Evolutionary conservation across 1,140 invertebrate species (phyloP), one percentile per base, ranked within the genome.

Genomic region (Cheumatopsyche charites): DNA sequence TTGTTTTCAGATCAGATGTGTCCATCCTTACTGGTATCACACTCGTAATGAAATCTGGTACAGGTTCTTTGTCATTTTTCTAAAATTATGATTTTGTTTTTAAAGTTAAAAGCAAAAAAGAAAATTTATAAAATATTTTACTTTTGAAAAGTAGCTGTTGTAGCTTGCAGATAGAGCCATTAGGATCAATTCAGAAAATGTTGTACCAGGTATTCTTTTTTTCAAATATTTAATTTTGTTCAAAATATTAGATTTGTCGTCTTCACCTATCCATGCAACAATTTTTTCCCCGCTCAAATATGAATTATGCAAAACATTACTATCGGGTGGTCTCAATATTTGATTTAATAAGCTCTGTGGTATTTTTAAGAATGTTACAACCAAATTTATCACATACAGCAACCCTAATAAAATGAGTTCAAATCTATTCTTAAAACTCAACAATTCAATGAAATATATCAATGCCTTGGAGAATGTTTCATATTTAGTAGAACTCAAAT

Each of bases 151-250:
- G 78, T 78, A 84, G 63, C 79, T 78, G 52, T 79, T 76, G 21
- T 83, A 78, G 21, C 81, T 81, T 62, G 75, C 76, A 5, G 82
- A 82, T 9, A 84, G 41, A 15, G 82, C 79, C 25, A 79, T 78
- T 7, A 79, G 74, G 67, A 84, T 76, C 26, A 84, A 77, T 76
- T 84, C 83, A 5, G 80, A 78, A 77, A 84, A 83, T 29, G 78
- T 79, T 7, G 78, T 72, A 42, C 76, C 74, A 7, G 76, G 71
- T 23, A 78, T 68, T 55, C 71, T 75, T 13, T 78, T 75, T 70
- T 83, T 84, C 63, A 83, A 80, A 63, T 80, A 78, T 75, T 82
- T 83, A 5, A 82, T 78, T 74, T 79, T 79, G 13, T 63, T 26
- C 25, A 82, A 76, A 42, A 82, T 72, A 73, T 81, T 78, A 36